Evolutionary conservation across 2,113 vertebrate genomes (phyloP).

Genomic region (Stomatorhinus ivindoensis): DNA sequence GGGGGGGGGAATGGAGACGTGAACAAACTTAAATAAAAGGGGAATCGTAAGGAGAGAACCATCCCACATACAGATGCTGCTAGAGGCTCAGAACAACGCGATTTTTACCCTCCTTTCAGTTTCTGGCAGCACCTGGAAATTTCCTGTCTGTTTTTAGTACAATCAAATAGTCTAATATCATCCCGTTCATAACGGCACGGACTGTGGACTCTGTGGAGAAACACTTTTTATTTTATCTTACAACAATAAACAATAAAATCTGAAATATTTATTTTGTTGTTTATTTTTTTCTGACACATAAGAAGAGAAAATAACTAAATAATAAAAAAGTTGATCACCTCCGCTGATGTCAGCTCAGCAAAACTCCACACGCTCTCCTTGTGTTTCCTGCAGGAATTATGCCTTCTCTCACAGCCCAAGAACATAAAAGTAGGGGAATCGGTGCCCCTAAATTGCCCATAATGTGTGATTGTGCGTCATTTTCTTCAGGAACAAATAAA

Average conservation of each 20-base stretch:
- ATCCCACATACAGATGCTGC: not conserved
- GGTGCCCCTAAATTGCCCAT: no score
- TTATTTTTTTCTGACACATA: not conserved
- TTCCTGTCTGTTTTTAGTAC: not conserved
- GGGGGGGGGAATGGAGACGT: not conserved
- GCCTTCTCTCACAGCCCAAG: no score
- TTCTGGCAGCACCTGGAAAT: not conserved
- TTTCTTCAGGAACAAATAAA: not conserved
- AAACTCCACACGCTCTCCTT: not conserved
- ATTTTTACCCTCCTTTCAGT: not conserved
- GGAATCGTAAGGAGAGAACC: not conserved
- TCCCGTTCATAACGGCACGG: not conserved
- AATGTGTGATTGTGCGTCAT: not conserved
- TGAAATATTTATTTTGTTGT: not conserved
- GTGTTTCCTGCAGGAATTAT: no score
- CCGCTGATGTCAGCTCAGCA: not conserved
- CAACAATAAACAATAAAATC: not conserved
- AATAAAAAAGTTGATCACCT: not conserved
- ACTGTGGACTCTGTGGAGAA: not conserved
- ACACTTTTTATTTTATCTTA: not conserved
- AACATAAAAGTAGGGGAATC: no score
- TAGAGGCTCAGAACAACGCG: not conserved
- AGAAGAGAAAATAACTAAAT: not conserved
- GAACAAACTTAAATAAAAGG: not conserved
- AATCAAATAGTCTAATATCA: not conserved